These are phyloP conservation scores for Brachionichthys hirsutus DNA, from an alignment of 2,113 vertebrate species.

Conservation along the genomic window DNA sequence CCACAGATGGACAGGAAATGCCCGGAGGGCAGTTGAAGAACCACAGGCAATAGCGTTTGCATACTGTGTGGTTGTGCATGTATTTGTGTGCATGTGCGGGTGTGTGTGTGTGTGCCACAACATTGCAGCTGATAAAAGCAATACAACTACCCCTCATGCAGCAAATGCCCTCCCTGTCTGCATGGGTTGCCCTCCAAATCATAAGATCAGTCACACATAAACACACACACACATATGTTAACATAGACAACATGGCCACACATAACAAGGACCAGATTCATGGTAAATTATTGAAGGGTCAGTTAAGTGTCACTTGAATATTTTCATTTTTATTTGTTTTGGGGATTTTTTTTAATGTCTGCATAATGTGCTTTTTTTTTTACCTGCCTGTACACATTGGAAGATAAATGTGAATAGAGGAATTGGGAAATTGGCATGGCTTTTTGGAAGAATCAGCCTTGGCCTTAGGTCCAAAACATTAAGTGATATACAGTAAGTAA, in stretches of 20 bases:
- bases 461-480: too few relatives aligned
- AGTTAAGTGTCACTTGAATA: slow-evolving; percentile 33
- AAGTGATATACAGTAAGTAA: too few relatives aligned
- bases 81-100: slow-evolving; percentile 27
- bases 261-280: slow-evolving; percentile 24
- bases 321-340: too few relatives aligned
- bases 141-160: slow-evolving; percentile 55
- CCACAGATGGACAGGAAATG: slow-evolving; percentile 78
- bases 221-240: slow-evolving; percentile 21
- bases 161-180: slow-evolving; percentile 70
- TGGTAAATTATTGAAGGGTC: slow-evolving; percentile 12
- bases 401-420: too few relatives aligned
- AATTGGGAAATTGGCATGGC: too few relatives aligned
- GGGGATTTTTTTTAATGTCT: too few relatives aligned
- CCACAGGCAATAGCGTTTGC: slow-evolving; percentile 62
- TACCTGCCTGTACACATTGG: too few relatives aligned
- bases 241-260: slow-evolving; percentile 21
- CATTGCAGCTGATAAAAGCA: slow-evolving; percentile 47
- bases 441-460: too few relatives aligned
- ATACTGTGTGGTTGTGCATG: slow-evolving; percentile 35
- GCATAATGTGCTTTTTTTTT: too few relatives aligned
- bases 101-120: slow-evolving; percentile 14
- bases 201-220: slow-evolving; percentile 48
- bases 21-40: slow-evolving; percentile 61
- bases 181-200: slow-evolving; percentile 64